These are phyloP conservation scores for Aethina tumida DNA, from an alignment of 1,140 invertebrate genomes.

Conservation along the genomic window DNA sequence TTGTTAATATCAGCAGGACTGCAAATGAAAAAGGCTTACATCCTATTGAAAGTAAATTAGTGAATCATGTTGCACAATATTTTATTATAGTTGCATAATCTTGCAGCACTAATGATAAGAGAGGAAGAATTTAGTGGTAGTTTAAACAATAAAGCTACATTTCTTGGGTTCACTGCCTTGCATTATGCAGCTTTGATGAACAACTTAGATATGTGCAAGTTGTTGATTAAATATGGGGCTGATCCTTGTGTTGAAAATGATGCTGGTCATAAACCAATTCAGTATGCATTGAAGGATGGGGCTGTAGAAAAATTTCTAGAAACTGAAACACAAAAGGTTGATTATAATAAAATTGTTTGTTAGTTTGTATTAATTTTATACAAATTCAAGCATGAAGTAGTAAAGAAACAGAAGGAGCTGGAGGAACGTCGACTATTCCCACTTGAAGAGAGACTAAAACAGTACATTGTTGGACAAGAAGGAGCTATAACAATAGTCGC, in stretches of 20 bases:
- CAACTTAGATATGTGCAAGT: conserved; percentile 48
- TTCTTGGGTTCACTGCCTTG: conserved; percentile 77
- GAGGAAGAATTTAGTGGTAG: conserved; percentile 54
- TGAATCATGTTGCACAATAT: not conserved
- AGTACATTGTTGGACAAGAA: conserved; percentile 84
- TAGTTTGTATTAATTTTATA: conserved; percentile 8
- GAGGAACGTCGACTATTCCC: conserved; percentile 81
- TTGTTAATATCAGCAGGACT: conserved; percentile 57
- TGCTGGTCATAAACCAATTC: conserved; percentile 63
- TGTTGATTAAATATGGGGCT: conserved; percentile 55
- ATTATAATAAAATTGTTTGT: conserved; percentile 4
- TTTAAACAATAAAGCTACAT: conserved; percentile 65
- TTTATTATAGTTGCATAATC: conserved; percentile 5
- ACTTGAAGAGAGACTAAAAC: conserved; percentile 74
- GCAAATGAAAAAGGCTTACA: conserved; percentile 36
- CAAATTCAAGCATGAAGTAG: conserved; percentile 42
- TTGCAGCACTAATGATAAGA: conserved; percentile 29
- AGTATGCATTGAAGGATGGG: conserved; percentile 59
- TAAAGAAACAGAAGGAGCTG: conserved; percentile 48
- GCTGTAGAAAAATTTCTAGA: conserved; percentile 30
- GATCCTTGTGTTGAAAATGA: conserved; percentile 68
- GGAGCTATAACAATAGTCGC: conserved; percentile 78
- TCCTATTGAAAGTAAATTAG: conserved; percentile 29
- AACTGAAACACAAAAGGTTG: conserved; percentile 26
- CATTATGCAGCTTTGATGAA: conserved; percentile 82